Conservation (phyloP, 2,113 vertebrate species). For the Microtus ochrogaster region DNA sequence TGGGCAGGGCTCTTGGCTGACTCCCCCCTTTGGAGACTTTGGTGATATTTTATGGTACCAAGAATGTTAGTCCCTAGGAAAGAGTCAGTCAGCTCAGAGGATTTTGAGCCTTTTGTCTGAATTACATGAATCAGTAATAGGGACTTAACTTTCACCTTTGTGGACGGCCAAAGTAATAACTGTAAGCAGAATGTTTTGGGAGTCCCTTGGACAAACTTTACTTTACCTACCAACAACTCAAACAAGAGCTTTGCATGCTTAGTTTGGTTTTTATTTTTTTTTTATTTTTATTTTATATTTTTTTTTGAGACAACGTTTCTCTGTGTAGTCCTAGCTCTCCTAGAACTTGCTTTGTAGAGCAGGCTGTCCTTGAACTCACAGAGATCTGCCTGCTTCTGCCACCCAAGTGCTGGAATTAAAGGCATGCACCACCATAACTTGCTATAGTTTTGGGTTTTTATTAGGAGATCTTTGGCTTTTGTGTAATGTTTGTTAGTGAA, state of each 20-base stretch:
- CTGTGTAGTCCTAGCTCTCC: too few species aligned
- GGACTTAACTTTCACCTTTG: not conserved
- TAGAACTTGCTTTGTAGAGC: too few species aligned
- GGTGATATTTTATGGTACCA: not conserved
- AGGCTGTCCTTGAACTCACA: too few species aligned
- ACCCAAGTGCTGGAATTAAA: too few species aligned
- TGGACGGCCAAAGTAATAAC: not conserved
- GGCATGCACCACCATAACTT: too few species aligned
- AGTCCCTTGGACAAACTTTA: not conserved
- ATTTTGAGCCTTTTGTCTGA: not conserved
- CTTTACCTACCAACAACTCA: not conserved
- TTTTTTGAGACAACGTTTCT: too few species aligned
- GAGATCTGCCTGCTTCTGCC: too few species aligned
- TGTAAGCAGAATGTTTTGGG: not conserved
- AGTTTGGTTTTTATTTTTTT: too few species aligned
- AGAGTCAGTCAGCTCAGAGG: not conserved
- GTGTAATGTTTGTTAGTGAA: not conserved
- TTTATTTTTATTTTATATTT: too few species aligned
- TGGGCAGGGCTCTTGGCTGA: too few species aligned
- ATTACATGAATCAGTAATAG: not conserved
- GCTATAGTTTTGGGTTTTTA: too few species aligned
- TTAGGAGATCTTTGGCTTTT: not conserved
- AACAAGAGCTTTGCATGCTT: not conserved
- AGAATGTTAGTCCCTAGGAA: not conserved
- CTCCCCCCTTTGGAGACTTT: not conserved